A percentile compares a stretch with the other conserved stretches of the same genome.
phyloP scores from a whole-genome alignment of 1,140 invertebrate genomes.

The Lepidurus arcticus region DNA sequence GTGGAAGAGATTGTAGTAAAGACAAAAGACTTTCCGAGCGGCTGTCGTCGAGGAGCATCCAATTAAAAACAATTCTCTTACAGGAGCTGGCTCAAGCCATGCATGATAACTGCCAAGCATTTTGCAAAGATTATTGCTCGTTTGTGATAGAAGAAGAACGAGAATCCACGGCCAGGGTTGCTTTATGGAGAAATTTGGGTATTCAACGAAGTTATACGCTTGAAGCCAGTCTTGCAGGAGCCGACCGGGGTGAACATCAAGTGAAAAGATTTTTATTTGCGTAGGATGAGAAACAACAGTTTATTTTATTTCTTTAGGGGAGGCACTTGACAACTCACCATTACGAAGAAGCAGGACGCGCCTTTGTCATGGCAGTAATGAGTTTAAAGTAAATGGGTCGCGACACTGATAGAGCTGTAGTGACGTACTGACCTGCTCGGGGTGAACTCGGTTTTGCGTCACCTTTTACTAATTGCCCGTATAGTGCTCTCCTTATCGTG shows the following conservation, averaged over 20 bases:
- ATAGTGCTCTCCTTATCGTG: too few species aligned
- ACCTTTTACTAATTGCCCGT: too few species aligned
- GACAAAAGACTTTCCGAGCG: not conserved
- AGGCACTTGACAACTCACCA: not conserved
- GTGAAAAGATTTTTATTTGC: not conserved
- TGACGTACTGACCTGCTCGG: too few species aligned
- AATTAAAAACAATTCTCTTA: constrained; percentile 30
- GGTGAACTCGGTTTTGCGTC: too few species aligned
- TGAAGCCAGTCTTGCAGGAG: constrained; percentile 59
- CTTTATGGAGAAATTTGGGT: constrained; percentile 75
- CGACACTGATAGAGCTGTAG: not conserved
- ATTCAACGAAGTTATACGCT: constrained; percentile 72
- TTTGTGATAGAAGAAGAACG: constrained; percentile 70
- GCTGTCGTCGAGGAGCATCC: not conserved
- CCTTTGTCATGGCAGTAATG: not conserved
- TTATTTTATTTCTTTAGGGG: not conserved
- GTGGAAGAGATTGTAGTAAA: not conserved
- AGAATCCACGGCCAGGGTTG: constrained; percentile 76
- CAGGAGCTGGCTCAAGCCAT: constrained; percentile 64
- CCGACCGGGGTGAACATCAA: constrained; percentile 6
- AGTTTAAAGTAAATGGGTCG: not conserved
- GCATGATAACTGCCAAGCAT: constrained; percentile 61
- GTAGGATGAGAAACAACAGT: not conserved
- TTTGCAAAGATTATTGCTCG: constrained; percentile 66
- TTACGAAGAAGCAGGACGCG: not conserved